Evolutionary conservation across 1,140 invertebrate species (phyloP).

Genomic region (Laupala kohalensis): DNA sequence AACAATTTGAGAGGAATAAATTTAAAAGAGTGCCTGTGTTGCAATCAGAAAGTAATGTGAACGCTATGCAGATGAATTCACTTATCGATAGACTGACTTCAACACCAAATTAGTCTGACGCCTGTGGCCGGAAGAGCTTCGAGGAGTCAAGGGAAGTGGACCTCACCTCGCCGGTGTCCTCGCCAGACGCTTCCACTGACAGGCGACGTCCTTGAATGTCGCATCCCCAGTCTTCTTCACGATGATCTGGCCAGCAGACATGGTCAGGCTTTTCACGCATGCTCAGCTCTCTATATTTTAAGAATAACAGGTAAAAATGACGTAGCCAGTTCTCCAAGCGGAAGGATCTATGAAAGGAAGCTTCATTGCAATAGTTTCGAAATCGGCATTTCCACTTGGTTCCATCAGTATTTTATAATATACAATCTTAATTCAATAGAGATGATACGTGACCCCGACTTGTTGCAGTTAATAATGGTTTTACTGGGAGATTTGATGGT

Average conservation of each 20-base stretch:
- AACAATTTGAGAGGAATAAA: neutral
- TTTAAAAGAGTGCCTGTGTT: neutral
- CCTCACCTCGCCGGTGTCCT: constrained; percentile 18
- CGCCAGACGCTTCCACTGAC: constrained; percentile 17
- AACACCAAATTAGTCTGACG: neutral
- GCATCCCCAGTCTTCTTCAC: constrained; percentile 9
- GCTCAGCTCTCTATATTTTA: neutral
- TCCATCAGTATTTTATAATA: too few species aligned
- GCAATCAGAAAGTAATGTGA: neutral
- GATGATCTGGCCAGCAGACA: neutral
- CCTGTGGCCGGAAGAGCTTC: neutral
- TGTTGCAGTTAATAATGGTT: too few species aligned
- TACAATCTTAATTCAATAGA: too few species aligned
- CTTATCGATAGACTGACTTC: neutral
- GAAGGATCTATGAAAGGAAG: too few species aligned
- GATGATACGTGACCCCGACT: too few species aligned
- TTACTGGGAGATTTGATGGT: too few species aligned
- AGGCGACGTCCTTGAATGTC: constrained; percentile 6
- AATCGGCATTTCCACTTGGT: too few species aligned
- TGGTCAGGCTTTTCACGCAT: constrained; percentile 4
- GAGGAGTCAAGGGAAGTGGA: neutral
- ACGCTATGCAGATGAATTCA: neutral
- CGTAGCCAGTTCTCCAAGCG: too few species aligned
- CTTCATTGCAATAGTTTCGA: too few species aligned
- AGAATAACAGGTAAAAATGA: neutral